Conservation (phyloP, 2,113 vertebrate genomes). For the Campylomormyrus tamandua region DNA sequence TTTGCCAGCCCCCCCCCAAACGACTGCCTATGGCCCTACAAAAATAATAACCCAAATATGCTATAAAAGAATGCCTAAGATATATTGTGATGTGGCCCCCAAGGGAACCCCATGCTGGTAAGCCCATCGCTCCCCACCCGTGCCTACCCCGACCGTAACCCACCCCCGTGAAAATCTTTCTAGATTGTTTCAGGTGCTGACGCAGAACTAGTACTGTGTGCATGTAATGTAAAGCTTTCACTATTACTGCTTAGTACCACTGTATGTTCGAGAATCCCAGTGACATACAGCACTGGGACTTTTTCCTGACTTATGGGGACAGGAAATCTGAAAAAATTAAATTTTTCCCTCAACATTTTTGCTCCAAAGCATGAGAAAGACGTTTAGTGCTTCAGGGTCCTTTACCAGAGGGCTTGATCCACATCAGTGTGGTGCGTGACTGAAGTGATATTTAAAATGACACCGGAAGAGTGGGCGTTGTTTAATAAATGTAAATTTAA, state of each 20-base stretch:
- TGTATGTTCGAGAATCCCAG: not conserved
- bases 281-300: not conserved
- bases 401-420: not conserved
- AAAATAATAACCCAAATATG: not conserved
- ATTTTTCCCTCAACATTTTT: not conserved
- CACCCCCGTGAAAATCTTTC: not conserved
- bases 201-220: not conserved
- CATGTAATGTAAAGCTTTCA: not conserved
- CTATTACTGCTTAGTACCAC: not conserved
- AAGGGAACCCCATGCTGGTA: not conserved
- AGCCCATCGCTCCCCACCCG: not conserved
- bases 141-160: not conserved
- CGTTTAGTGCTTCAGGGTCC: not conserved
- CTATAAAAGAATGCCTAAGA: not conserved
- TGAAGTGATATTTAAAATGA: not conserved
- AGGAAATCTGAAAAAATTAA: too few relatives aligned
- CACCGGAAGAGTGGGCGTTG: not conserved
- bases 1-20: not conserved
- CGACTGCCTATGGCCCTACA: not conserved
- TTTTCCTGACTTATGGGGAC: not conserved
- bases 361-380: not conserved
- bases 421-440: not conserved
- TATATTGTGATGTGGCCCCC: not conserved
- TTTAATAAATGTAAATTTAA: not conserved
- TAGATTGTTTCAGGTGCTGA: not conserved